Conservation (phyloP, 2,797 vertebrate genomes). For the Melanotaenia boesemani region DNA sequence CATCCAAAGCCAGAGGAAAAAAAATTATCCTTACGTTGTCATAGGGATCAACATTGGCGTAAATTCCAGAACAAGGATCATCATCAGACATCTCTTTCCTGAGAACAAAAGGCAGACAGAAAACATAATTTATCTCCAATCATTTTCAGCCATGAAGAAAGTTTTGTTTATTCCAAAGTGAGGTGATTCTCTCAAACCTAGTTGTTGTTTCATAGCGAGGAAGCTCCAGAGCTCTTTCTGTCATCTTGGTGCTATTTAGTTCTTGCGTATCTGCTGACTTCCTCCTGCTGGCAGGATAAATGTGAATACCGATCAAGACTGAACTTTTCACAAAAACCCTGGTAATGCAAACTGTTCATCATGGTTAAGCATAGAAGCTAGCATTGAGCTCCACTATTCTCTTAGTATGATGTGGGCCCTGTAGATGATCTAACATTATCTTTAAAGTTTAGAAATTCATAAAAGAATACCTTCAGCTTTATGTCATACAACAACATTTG, state of each 20-base stretch:
- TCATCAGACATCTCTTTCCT: constrained; percentile 39
- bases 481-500: no score
- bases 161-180: background rate
- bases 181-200: constrained; percentile 33
- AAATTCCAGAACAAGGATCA: background rate
- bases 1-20: constrained; percentile 1
- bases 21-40: constrained; percentile 68
- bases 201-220: background rate
- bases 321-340: background rate
- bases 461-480: no score
- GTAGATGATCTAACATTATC: no score
- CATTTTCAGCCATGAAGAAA: no score
- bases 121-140: background rate
- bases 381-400: no score
- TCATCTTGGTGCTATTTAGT: background rate
- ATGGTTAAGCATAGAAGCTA: no score
- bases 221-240: background rate
- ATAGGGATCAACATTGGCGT: constrained; percentile 41
- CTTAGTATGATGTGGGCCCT: no score
- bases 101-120: constrained; percentile 14
- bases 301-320: background rate
- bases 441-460: no score
- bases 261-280: background rate
- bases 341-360: background rate
- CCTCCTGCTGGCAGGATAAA: constrained; percentile 43